phyloP scores from a whole-genome alignment of 35 echinoderm and acorn worm genomes.

The Amphiura filiformis region DNA sequence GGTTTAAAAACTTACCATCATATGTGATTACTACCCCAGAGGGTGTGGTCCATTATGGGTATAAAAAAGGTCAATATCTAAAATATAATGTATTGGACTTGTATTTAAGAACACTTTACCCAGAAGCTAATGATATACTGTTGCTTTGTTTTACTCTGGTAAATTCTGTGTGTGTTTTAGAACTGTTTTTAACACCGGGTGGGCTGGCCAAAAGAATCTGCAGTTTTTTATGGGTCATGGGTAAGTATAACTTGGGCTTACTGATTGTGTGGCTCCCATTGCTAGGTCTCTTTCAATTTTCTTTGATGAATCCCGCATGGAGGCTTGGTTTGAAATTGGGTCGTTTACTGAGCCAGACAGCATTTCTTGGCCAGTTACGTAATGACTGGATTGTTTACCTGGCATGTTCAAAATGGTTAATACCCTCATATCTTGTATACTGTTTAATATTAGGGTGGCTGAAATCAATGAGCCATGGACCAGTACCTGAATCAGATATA shows the following conservation, averaged over 20 bases:
- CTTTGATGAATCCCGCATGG: slow-evolving; percentile 39
- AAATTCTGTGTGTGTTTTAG: slow-evolving; percentile 83
- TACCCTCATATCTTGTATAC: slow-evolving; percentile 41
- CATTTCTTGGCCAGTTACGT: slow-evolving; percentile 44
- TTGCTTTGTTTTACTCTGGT: slow-evolving; percentile 58
- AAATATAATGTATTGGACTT: slow-evolving; percentile 54
- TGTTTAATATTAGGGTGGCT: slow-evolving; percentile 44
- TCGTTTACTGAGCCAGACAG: slow-evolving; percentile 35
- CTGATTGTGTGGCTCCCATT: slow-evolving; percentile 78
- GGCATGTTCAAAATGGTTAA: slow-evolving; percentile 16
- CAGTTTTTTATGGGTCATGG: slow-evolving; percentile 68
- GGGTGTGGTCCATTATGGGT: slow-evolving; percentile 50
- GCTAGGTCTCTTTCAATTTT: slow-evolving; percentile 68
- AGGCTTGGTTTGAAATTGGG: slow-evolving; percentile 44
- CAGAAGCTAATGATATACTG: slow-evolving; percentile 89
- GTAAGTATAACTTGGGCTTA: slow-evolving; percentile 70
- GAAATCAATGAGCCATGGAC: slow-evolving; percentile 27
- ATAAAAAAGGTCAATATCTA: slow-evolving; percentile 65
- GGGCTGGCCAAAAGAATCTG: slow-evolving; percentile 74
- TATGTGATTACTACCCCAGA: slow-evolving; percentile 71
- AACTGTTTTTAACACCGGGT: slow-evolving; percentile 65
- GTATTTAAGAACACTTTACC: slow-evolving; percentile 61
- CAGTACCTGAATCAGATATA: slow-evolving; percentile 45
- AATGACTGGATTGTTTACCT: slow-evolving; percentile 72
- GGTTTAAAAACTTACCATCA: not conserved